Evolutionary conservation across 2,888 invertebrate genomes (phyloP), one percentile per base, ranked within the genome.

Genomic region (Mesochorus sp.): DNA sequence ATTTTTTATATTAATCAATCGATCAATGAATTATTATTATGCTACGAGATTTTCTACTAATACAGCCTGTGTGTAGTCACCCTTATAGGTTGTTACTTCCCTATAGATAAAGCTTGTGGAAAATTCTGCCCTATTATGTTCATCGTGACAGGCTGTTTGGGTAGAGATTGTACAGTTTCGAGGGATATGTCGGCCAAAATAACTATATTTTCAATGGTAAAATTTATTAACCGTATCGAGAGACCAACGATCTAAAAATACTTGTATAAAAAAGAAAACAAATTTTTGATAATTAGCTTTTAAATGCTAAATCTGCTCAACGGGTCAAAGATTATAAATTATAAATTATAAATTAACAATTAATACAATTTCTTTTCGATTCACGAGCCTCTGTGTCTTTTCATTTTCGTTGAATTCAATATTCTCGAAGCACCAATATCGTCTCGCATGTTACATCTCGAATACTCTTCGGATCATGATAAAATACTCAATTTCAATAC

Each of bases 371-470:
- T n/a, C n/a, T n/a, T 66, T 53, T 37, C 26, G 19, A 55, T 72
- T 62, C 67, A 76, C 71, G 61, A 76, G 67, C 61, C 76, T 72
- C 66, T 71, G 42, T 31, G 12, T 24, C 51, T 74, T 21, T 14
- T 1, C 26, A 49, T 39, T 61, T 61, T n/a, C 31, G 24, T 53
- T 53, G 21, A 19, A 49, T 62, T 51, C 14, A 14, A 53, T 31
- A 6, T 0, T 28, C 34, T 53, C 17, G 24, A 31, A 73, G 66
- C 55, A 72, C 62, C 44, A 31, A 39, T 26, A 51, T n/a, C 3
- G n/a, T 26, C 12, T 10, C 21, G 5, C 2, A 19, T 14, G 28
- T 8, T 0, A 10, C 6, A 21, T 21, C 12, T 53, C 24, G 3
- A 17, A 28, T 49, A 6, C 3, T 39, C 57, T 31, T 34, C 42